A percentile compares a stretch with the other conserved stretches of the same genome.
These are phyloP conservation scores for Stegastes partitus DNA, from an alignment of 2,113 vertebrate genomes.

Conservation along the genomic window DNA sequence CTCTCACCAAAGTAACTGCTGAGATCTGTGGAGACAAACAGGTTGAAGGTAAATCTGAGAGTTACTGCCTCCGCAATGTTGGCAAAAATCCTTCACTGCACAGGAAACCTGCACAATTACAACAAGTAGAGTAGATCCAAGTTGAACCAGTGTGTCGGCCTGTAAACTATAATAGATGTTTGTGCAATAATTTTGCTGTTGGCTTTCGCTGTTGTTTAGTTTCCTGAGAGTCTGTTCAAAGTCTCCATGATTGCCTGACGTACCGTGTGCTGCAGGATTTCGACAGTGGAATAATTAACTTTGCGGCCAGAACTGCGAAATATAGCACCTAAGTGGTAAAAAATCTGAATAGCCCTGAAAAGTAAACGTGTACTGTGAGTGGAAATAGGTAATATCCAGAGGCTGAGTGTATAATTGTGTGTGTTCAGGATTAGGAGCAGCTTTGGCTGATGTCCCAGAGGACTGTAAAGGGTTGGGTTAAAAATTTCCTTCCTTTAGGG, in stretches of 20 bases:
- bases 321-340: neutral
- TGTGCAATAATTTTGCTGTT: neutral
- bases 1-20: neutral
- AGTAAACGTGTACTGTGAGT: neutral
- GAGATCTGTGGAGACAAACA: neutral
- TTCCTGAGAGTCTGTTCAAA: neutral
- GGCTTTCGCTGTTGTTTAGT: neutral
- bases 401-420: neutral
- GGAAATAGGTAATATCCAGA: neutral
- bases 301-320: neutral
- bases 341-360: neutral
- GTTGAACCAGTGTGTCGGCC: neutral
- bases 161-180: neutral
- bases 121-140: neutral
- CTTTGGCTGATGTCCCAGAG: slow-evolving; percentile 40
- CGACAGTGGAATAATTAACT: neutral
- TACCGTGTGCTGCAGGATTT: neutral
- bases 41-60: neutral
- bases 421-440: neutral
- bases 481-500: slow-evolving; percentile 69
- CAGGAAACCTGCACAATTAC: neutral
- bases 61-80: neutral
- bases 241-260: neutral
- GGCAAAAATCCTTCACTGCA: neutral
- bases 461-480: slow-evolving; percentile 45